These are phyloP conservation scores for Prunella strophiata DNA, from an alignment of 2,797 vertebrate genomes.

Conservation along the genomic window DNA sequence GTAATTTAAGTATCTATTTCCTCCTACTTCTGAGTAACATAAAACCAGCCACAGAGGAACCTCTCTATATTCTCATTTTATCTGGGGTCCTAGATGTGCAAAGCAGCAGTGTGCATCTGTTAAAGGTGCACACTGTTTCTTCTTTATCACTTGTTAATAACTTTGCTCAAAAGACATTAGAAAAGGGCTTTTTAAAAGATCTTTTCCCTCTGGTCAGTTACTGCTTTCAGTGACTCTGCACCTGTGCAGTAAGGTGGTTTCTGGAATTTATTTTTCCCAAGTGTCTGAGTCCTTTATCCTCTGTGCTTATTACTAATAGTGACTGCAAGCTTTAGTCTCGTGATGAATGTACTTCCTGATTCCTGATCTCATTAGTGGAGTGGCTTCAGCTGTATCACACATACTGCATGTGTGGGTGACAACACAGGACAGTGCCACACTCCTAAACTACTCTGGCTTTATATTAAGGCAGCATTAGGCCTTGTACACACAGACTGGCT, in stretches of 20 bases:
- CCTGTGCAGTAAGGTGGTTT: background rate
- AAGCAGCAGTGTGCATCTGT: background rate
- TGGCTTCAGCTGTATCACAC: background rate
- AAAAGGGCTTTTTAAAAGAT: background rate
- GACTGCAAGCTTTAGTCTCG: background rate
- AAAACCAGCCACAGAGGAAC: background rate
- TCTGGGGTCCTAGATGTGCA: background rate
- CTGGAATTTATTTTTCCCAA: background rate
- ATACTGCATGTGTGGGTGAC: background rate
- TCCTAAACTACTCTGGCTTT: background rate
- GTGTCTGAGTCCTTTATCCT: background rate
- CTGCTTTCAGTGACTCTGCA: background rate
- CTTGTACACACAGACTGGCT: background rate
- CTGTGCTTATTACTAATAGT: background rate
- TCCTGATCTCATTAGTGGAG: background rate
- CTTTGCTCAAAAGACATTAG: background rate
- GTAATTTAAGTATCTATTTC: slow-evolving; percentile 4
- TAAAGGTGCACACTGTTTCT: background rate
- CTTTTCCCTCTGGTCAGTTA: background rate
- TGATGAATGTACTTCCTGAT: background rate
- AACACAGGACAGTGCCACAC: background rate
- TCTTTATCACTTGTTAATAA: background rate
- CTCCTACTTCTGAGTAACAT: background rate
- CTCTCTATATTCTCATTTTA: background rate
- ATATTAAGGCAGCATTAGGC: background rate